phyloP scores from a whole-genome alignment of 1,140 invertebrate genomes.

The Formica selysi region DNA sequence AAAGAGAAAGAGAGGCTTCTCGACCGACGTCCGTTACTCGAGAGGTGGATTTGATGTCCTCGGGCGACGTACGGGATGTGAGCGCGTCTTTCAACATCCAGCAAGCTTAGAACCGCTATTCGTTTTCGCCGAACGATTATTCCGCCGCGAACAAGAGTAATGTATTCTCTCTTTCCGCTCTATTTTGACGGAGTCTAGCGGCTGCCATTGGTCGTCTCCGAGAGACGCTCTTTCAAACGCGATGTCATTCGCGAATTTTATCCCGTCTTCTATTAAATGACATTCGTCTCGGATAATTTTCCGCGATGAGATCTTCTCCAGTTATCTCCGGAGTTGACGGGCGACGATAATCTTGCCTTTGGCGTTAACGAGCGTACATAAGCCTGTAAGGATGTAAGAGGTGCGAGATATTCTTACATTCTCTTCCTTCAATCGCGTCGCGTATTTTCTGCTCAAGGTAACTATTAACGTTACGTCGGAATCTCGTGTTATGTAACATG shows the following conservation, averaged over 20 bases:
- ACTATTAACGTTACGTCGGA: not conserved
- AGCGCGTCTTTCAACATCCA: constrained; percentile 17
- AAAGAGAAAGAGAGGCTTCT: not conserved
- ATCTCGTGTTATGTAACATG: too few relatives aligned
- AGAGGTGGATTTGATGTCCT: not conserved
- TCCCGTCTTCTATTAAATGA: not conserved
- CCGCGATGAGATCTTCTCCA: constrained; percentile 1
- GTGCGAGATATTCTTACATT: not conserved
- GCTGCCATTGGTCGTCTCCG: not conserved
- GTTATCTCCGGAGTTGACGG: not conserved
- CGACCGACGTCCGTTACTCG: constrained; percentile 31
- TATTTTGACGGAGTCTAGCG: not conserved
- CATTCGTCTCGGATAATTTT: not conserved
- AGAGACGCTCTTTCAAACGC: not conserved
- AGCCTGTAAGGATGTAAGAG: constrained; percentile 24
- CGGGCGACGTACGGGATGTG: constrained; percentile 26
- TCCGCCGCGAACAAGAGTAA: not conserved
- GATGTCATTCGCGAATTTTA: not conserved
- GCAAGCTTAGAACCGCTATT: constrained; percentile 39
- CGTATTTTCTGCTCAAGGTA: too few relatives aligned
- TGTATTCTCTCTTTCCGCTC: not conserved
- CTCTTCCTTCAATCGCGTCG: constrained; percentile 6
- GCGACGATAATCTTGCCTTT: constrained; percentile 7
- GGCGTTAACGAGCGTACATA: not conserved
- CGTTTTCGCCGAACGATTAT: constrained; percentile 39